Evolutionary conservation across 1,140 invertebrate genomes (phyloP).

Genomic region (Drosophila pallidifrons): DNA sequence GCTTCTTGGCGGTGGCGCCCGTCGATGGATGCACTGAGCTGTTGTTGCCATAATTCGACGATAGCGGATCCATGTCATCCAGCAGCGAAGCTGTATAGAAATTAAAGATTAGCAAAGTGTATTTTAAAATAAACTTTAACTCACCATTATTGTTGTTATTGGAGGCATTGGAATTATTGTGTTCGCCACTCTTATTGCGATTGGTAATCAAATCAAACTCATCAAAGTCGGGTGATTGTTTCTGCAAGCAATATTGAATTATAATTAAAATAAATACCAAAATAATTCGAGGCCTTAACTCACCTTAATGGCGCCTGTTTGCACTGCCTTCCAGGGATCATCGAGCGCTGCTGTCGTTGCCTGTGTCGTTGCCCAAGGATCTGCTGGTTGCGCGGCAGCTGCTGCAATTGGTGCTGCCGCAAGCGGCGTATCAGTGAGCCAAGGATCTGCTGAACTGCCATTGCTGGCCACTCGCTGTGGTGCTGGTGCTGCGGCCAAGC

Average conservation of each 20-base stretch:
- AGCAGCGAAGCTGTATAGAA: conserved; percentile 70
- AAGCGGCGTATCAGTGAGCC: conserved; percentile 84
- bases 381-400: conserved; percentile 37
- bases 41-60: conserved; percentile 68
- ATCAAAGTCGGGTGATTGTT: conserved; percentile 89
- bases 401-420: conserved; percentile 43
- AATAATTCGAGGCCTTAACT: neutral
- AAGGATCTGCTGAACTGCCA: conserved; percentile 86
- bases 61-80: conserved; percentile 83
- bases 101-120: neutral
- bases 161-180: conserved; percentile 77
- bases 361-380: conserved; percentile 72
- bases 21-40: conserved; percentile 68
- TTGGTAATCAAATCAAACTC: conserved; percentile 94
- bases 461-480: conserved; percentile 59
- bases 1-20: conserved; percentile 81
- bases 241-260: conserved; percentile 43
- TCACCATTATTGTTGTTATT: conserved; percentile 85
- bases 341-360: conserved; percentile 85
- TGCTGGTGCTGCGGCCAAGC: conserved; percentile 58
- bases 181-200: conserved; percentile 85
- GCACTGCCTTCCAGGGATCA: conserved; percentile 79
- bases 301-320: conserved; percentile 67
- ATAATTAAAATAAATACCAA: no score
- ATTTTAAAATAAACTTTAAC: neutral